These are phyloP conservation scores for Ecdyonurus torrentis DNA, from an alignment of 2,888 invertebrate genomes.

Conservation along the genomic window DNA sequence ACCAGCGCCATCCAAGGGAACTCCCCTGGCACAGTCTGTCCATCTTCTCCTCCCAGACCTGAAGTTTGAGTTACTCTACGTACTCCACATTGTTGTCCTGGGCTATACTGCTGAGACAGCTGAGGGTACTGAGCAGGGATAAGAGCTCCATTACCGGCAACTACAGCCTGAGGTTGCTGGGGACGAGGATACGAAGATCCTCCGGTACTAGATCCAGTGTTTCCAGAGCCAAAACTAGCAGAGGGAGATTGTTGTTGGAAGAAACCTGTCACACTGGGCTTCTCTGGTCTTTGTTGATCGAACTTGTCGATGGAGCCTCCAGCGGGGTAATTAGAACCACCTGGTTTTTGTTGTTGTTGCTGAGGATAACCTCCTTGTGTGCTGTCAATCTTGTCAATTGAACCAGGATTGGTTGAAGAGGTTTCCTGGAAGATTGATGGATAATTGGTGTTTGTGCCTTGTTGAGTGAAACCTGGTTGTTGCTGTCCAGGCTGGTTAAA, in stretches of 20 bases:
- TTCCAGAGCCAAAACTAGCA: not conserved
- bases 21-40: conserved; percentile 33
- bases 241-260: not conserved
- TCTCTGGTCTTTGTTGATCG: not conserved
- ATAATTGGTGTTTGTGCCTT: too few relatives aligned
- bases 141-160: not conserved
- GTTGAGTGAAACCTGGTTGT: too few relatives aligned
- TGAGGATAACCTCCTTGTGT: too few relatives aligned
- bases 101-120: not conserved
- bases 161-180: not conserved
- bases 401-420: too few relatives aligned
- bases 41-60: not conserved
- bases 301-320: too few relatives aligned
- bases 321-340: too few relatives aligned
- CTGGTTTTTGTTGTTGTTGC: not conserved
- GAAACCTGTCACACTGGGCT: not conserved
- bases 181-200: not conserved
- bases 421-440: too few relatives aligned
- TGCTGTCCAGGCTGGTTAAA: conserved; percentile 20
- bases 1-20: conserved; percentile 82
- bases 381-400: too few relatives aligned
- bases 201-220: too few relatives aligned
- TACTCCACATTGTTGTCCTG: conserved; percentile 6
- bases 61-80: conserved; percentile 4
- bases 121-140: not conserved